Evolutionary conservation across 2,797 vertebrate species (phyloP), one percentile per base, ranked within the genome.

Genomic region (Centroberyx gerrardi): DNA sequence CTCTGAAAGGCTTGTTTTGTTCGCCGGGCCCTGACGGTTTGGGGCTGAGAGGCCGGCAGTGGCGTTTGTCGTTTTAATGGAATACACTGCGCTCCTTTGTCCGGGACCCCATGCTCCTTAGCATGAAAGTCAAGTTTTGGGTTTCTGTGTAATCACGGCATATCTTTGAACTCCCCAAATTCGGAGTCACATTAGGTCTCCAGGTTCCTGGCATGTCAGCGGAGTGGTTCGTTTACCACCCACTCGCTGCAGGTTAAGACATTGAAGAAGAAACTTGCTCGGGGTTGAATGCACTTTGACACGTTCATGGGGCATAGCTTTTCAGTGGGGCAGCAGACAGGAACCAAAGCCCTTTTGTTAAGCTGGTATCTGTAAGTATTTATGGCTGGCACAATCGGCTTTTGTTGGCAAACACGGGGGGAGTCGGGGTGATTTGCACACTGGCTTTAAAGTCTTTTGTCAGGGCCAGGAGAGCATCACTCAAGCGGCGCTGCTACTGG

Each of bases 311-410:
- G 71, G 80, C 74, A 46, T 61, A 85, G 78, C 81, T 83, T 81
- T 90, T 82, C 76, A 83, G 86, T 51, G 17, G 72, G 71, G 73
- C 86, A 82, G 74, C 80, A 84, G 74, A 74, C 76, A 79, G 76
- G 83, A 87, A 84, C 71, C 72, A 92, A 89, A 89, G 85, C 77
- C 55, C 89, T 74, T 90, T 90, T 90, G 90, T 92, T 90, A 75
- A 86, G 87, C 82, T 89, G 84, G 74, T 93, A 90, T 92, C 83
- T 92, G 89, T 90, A 86, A 91, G 87, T 89, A 90, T 92, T 93
- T 92, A 91, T 85, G 87, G 72, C 82, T 80, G 84, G 75, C 90
- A 92, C 93, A 92, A 87, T 88, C 89, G 86, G 80, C 91, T 92
- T 92, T 94, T 92, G 92, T 94, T 86, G 84, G 91, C 84, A 90